These are phyloP conservation scores for Campoletis raptor DNA, from an alignment of 2,888 invertebrate genomes.

Conservation along the genomic window DNA sequence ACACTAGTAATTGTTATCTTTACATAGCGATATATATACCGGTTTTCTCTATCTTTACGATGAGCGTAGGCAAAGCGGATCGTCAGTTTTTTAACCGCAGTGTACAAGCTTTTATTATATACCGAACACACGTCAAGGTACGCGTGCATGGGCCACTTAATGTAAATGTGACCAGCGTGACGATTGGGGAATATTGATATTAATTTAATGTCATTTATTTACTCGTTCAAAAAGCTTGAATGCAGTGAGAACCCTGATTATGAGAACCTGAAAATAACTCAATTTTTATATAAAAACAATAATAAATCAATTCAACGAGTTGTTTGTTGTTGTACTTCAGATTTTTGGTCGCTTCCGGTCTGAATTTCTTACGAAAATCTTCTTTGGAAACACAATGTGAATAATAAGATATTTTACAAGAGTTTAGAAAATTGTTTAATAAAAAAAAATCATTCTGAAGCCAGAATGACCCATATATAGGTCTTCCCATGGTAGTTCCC, in stretches of 20 bases:
- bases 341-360: background rate
- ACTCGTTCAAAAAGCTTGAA: no score
- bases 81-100: slow-evolving; percentile 47
- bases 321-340: background rate
- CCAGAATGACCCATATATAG: slow-evolving; percentile 40
- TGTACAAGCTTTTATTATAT: slow-evolving; percentile 59
- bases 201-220: background rate
- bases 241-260: no score
- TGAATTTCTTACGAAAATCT: background rate
- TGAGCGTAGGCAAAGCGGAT: slow-evolving; percentile 69
- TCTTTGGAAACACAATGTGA: background rate
- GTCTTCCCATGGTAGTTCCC: slow-evolving; percentile 59
- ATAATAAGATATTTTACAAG: background rate
- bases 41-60: slow-evolving; percentile 69
- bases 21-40: slow-evolving; percentile 68
- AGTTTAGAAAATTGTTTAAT: background rate
- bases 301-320: background rate
- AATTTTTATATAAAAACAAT: background rate
- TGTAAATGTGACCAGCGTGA: slow-evolving; percentile 8
- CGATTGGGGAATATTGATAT: background rate
- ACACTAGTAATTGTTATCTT: slow-evolving; percentile 71
- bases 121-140: slow-evolving; percentile 34
- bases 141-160: slow-evolving; percentile 24
- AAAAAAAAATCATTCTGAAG: slow-evolving; percentile 6
- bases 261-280: background rate